Evolutionary conservation across 1,140 invertebrate species (phyloP), one percentile per base, ranked within the genome.

Genomic region (Drosophila parvula): DNA sequence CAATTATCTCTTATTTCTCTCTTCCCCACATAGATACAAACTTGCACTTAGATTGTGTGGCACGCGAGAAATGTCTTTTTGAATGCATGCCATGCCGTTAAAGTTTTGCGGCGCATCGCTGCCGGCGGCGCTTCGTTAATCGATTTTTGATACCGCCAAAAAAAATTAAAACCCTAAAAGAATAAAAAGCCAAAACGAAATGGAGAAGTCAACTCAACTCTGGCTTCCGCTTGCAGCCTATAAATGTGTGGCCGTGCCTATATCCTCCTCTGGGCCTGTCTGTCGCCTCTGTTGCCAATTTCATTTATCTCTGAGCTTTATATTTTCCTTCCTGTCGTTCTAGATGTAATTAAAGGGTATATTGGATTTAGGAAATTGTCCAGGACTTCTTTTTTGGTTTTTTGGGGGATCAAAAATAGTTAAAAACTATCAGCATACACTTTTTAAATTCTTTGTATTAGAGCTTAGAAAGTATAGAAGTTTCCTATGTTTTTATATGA

Each of bases 241-340:
- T 64, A 64, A 68, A 50, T 68, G 61, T 68, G 61, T 36, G 9
- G 22, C 62, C 22, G 28, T 65, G 61, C 62, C 62, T 67, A 67
- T 69, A 69, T 69, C 58, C 51, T 69, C 22, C 45, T 56, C 58
- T 69, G 58, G 71, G 62, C 40, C 60, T 55, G 70, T 50, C 62
- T 55, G 70, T 56, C 62, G 60, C 63, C 65, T 74, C 81, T 65
- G 57, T 88, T 88, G 84, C 84, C 79, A 88, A 88, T 88, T 88
- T 88, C 77, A 88, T 88, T 88, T 88, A 89, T 88, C 83, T 83
- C 79, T 73, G 75, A 83, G 83, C 78, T 85, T 88, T 86, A 76
- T 77, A 68, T 74, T 53, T 55, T 74, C 58, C 57, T 74, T 73
- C 57, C 69, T 71, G 68, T 7, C 43, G 48, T 9, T 61, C 38